Evolutionary conservation across 2,113 vertebrate species (phyloP).

Genomic region (Myrmecobius fasciatus): DNA sequence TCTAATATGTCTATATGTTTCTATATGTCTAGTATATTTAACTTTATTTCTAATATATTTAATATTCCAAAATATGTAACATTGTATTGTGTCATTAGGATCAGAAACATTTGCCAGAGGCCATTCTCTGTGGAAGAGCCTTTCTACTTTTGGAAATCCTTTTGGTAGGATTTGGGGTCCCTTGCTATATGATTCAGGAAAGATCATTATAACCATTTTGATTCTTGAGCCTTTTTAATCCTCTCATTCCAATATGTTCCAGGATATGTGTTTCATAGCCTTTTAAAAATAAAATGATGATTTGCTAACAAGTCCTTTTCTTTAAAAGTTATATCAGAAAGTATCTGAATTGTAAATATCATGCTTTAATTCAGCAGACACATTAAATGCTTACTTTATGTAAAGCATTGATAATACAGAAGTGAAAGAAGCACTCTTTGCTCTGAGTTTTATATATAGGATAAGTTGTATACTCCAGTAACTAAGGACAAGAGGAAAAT

Average conservation of each 20-base stretch:
- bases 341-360: not conserved
- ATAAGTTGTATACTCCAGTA: not conserved
- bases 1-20: too few species aligned
- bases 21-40: not conserved
- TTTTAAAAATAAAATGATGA: not conserved
- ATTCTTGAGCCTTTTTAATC: not conserved
- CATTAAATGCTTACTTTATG: not conserved
- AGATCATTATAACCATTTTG: not conserved
- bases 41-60: not conserved
- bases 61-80: slow-evolving; percentile 53
- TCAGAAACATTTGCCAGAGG: not conserved
- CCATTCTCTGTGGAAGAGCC: not conserved
- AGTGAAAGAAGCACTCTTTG: not conserved
- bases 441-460: not conserved
- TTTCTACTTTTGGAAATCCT: not conserved
- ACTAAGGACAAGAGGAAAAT: not conserved
- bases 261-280: not conserved
- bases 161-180: not conserved
- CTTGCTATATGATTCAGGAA: not conserved
- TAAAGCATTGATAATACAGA: not conserved
- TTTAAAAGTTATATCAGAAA: not conserved
- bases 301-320: not conserved
- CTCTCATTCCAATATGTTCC: not conserved
- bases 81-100: not conserved
- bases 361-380: not conserved